Percentiles rank a stretch among this genome's conserved stretches.
phyloP scores from a whole-genome alignment of 2,888 invertebrate genomes.

The Tetheella fluctuosa region DNA sequence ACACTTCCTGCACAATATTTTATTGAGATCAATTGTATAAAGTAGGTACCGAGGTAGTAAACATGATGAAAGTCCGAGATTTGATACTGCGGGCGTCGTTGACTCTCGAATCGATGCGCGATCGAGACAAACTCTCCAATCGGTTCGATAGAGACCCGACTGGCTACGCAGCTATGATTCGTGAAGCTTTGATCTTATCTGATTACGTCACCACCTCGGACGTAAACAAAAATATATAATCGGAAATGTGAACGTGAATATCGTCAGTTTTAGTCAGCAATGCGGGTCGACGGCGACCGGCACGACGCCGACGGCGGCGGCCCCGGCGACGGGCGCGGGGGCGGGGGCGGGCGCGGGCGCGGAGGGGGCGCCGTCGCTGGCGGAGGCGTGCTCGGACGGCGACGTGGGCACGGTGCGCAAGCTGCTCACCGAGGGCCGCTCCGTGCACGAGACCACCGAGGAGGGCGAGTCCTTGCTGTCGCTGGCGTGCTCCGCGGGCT shows the following conservation, averaged over 20 bases:
- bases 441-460: slow-evolving; percentile 98
- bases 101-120: slow-evolving; percentile 59
- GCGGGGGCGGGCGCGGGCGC: slow-evolving; percentile 83
- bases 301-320: slow-evolving; percentile 66
- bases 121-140: slow-evolving; percentile 54
- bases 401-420: slow-evolving; percentile 97
- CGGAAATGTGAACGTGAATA: slow-evolving; percentile 3
- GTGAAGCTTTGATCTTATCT: slow-evolving; percentile 84
- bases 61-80: slow-evolving; percentile 86
- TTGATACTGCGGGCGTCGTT: slow-evolving; percentile 68
- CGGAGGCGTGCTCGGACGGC: slow-evolving; percentile 97
- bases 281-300: slow-evolving; percentile 76
- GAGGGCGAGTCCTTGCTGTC: slow-evolving; percentile 98
- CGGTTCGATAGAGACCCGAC: slow-evolving; percentile 67
- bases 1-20: neutral
- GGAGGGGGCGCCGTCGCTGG: slow-evolving; percentile 88
- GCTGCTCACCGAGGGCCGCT: slow-evolving; percentile 95
- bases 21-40: slow-evolving; percentile 1
- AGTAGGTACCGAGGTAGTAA: neutral
- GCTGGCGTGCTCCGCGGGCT: slow-evolving; percentile 98
- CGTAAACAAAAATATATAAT: neutral
- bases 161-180: slow-evolving; percentile 63
- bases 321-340: slow-evolving; percentile 83
- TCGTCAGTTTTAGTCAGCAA: slow-evolving; percentile 63
- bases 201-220: slow-evolving; percentile 37